Evolutionary conservation across 2,888 invertebrate species (phyloP), one percentile per base, ranked within the genome.

Genomic region (Mimachlamys varia): DNA sequence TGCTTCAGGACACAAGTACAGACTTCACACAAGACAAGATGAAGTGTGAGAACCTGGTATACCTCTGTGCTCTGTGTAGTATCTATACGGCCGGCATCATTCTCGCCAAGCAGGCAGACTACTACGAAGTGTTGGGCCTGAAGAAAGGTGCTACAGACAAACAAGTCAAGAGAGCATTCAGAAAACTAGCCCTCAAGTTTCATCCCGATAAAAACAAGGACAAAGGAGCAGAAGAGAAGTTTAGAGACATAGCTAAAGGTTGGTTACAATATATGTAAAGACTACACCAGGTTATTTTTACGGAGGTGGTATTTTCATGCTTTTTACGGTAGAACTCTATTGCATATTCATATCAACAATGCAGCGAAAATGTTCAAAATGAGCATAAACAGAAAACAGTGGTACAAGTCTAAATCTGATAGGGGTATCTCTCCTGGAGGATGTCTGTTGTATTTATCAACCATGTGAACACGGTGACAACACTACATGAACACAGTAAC

Each of bases 211-310:
- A 97, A 94, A 97, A 97, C 92, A 94, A 96, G 89, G 95, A 96
- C n/a, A 96, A 96, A 88, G 96, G 96, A 53, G 97, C 97, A 2
- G 97, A 97, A 94, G 96, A 97, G 88, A 97, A 97, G 93, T 97
- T 97, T 94, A 95, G 97, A 89, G 97, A 97, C 94, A 97, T 97
- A 93, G 97, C 97, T 38, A 96, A 97, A 97, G 97, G 97, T 97
- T 94, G 38, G 91, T 19, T 38, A n/a, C 55, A 27, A 33, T 76
- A 1, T 10, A 53, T 17, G 53, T 12, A 50, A 10, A 53, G 53
- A 53, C 53, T 17, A 19, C 5, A 53, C 2, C 1, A 53, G 5
- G 13, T 53, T 53, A 7, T 50, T 50, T 50, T 7, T 15, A 50
- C 15, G 15, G 10, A 50, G 7, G 50, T 50, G 50, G 15, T 12